Evolutionary conservation across 2,113 vertebrate genomes (phyloP).

Genomic region (Rhinopomastus cyanomelas): DNA sequence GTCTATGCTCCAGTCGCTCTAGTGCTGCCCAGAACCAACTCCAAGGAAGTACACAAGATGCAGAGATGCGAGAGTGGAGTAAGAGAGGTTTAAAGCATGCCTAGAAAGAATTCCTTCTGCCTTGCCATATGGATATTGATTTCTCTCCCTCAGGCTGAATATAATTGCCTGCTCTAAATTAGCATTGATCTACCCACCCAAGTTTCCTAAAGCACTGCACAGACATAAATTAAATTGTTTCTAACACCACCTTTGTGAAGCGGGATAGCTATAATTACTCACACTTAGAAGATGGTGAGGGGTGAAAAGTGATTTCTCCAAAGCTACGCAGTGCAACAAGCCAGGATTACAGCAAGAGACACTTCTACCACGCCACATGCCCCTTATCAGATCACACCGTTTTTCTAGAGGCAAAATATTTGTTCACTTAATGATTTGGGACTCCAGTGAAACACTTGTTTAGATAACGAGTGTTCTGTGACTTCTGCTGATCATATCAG

Average conservation of each 20-base stretch:
- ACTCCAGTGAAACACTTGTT: background rate
- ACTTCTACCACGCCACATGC: background rate
- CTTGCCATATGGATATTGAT: conserved; percentile 48
- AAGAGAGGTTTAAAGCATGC: background rate
- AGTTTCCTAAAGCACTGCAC: conserved; percentile 43
- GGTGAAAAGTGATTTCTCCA: conserved; percentile 2
- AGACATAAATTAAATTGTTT: conserved; percentile 51
- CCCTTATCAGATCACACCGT: background rate
- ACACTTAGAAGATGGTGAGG: conserved; percentile 16
- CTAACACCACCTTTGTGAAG: conserved; percentile 43
- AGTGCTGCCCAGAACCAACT: background rate
- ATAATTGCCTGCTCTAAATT: conserved; percentile 57
- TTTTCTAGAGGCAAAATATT: conserved; percentile 51
- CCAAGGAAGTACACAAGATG: background rate
- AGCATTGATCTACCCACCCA: conserved; percentile 64
- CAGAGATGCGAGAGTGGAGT: background rate
- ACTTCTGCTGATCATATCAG: background rate
- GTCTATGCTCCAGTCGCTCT: background rate
- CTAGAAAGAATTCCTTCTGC: background rate
- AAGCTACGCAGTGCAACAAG: background rate
- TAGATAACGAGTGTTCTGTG: background rate
- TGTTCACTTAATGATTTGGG: background rate
- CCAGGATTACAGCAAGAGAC: background rate
- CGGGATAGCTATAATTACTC: conserved; percentile 46
- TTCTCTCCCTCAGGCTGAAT: conserved; percentile 49